Percentiles rank a stretch among this genome's conserved stretches.
Evolutionary conservation across 2,113 vertebrate genomes (phyloP).

Genomic region (Thunnus thynnus): DNA sequence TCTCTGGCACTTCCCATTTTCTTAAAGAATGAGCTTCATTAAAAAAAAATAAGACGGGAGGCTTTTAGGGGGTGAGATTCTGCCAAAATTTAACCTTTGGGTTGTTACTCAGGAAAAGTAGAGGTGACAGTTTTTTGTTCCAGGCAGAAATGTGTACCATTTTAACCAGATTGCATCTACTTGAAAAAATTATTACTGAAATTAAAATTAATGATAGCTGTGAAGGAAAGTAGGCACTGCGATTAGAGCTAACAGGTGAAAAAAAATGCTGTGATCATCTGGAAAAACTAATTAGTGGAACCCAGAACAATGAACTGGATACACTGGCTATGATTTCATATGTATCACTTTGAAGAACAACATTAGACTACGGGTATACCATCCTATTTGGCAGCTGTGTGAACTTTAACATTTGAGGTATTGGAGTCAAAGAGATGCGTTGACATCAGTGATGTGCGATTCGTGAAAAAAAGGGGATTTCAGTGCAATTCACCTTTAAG

Average conservation of each 20-base stretch:
- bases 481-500: constrained; percentile 8
- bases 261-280: not conserved
- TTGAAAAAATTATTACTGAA: constrained; percentile 1
- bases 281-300: not conserved
- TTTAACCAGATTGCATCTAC: constrained; percentile 5
- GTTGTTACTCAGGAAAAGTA: constrained; percentile 16
- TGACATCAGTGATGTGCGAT: not conserved
- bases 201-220: constrained; percentile 21
- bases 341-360: not conserved
- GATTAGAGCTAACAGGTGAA: not conserved
- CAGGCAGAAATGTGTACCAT: constrained; percentile 6
- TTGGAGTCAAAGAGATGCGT: not conserved
- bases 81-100: constrained; percentile 21
- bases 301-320: not conserved
- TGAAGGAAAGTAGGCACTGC: not conserved
- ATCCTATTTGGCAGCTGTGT: not conserved
- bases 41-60: constrained; percentile 17
- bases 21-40: constrained; percentile 48
- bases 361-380: not conserved
- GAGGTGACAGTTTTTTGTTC: constrained; percentile 11
- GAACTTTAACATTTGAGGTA: not conserved
- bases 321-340: not conserved
- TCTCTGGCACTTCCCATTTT: constrained; percentile 42
- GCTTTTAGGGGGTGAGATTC: constrained; percentile 3
- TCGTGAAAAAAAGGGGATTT: constrained; percentile 16